Percentiles rank a stretch among this genome's conserved stretches.
phyloP scores from a whole-genome alignment of 2,113 vertebrate genomes.

The Oophaga pumilio region DNA sequence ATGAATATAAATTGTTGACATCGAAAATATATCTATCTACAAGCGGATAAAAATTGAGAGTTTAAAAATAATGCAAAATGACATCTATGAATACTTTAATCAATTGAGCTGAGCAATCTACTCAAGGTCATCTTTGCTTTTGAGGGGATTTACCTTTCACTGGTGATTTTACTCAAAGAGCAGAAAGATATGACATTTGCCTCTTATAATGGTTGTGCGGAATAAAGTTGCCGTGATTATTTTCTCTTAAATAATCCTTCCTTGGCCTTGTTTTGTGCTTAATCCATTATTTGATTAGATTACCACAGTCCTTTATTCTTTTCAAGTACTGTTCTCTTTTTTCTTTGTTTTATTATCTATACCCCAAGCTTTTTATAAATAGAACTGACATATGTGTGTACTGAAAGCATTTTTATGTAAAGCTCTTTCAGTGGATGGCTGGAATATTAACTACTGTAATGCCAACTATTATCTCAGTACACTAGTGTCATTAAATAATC shows the following conservation, averaged over 20 bases:
- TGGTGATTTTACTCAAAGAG: not conserved
- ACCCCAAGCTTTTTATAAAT: conserved; percentile 18
- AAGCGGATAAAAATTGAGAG: not conserved
- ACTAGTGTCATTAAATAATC: not conserved
- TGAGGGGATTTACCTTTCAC: conserved; percentile 10
- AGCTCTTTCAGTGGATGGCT: not conserved
- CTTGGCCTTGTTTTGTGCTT: conserved; percentile 23
- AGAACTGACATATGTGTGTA: not conserved
- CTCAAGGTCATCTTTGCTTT: conserved; percentile 6
- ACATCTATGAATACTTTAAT: conserved; percentile 16
- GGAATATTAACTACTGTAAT: conserved; percentile 1
- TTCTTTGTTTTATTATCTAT: conserved; percentile 27
- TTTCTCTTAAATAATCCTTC: conserved; percentile 12
- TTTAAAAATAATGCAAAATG: not conserved
- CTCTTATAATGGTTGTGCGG: conserved; percentile 1
- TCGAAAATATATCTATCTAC: not conserved
- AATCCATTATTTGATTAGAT: conserved; percentile 38
- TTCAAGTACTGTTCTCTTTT: conserved; percentile 3
- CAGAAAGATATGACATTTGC: conserved; percentile 1
- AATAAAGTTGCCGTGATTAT: conserved; percentile 17
- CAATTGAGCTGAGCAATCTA: not conserved
- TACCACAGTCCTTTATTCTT: not conserved
- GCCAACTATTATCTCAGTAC: not conserved
- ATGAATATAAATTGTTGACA: not conserved
- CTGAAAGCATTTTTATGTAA: not conserved